phyloP scores from a whole-genome alignment of 92 coral and sea anemone species.

The Pocillopora grandis region DNA sequence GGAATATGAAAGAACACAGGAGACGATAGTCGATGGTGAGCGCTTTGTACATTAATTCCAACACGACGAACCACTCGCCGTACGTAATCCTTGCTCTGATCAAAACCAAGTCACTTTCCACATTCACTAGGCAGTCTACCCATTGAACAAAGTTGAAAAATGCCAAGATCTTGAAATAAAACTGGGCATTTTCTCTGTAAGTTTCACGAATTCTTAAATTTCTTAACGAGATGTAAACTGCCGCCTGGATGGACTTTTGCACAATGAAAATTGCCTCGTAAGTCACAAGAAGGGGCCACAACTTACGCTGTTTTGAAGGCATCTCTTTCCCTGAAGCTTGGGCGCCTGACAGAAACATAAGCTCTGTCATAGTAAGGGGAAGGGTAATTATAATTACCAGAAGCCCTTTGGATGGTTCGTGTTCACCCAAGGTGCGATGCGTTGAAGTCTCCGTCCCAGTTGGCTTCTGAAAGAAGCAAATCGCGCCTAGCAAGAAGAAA shows the following conservation, averaged over 20 bases:
- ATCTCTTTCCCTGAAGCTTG: background rate
- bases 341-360: slow-evolving; percentile 40
- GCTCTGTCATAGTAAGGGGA: slow-evolving; percentile 48
- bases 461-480: slow-evolving; percentile 51
- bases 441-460: slow-evolving; percentile 7
- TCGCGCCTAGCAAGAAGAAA: slow-evolving; percentile 49
- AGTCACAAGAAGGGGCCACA: slow-evolving; percentile 16
- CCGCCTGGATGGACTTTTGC: slow-evolving; percentile 64
- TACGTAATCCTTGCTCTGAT: slow-evolving; percentile 25
- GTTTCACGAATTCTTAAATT: slow-evolving; percentile 14
- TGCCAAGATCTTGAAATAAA: slow-evolving; percentile 71
- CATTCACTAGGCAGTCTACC: slow-evolving; percentile 59
- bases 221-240: slow-evolving; percentile 50
- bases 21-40: slow-evolving; percentile 65
- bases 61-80: slow-evolving; percentile 39
- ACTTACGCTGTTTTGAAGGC: background rate
- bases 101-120: slow-evolving; percentile 30
- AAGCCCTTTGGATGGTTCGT: slow-evolving; percentile 68
- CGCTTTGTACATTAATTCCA: slow-evolving; percentile 47
- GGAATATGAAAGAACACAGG: slow-evolving; percentile 56
- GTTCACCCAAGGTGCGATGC: slow-evolving; percentile 38
- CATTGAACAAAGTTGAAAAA: slow-evolving; percentile 71
- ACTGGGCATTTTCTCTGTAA: slow-evolving; percentile 51
- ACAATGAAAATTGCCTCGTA: slow-evolving; percentile 19
- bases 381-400: slow-evolving; percentile 50